These are phyloP conservation scores for Oceanodroma tethys DNA, from an alignment of 2,113 vertebrate species.

Conservation along the genomic window DNA sequence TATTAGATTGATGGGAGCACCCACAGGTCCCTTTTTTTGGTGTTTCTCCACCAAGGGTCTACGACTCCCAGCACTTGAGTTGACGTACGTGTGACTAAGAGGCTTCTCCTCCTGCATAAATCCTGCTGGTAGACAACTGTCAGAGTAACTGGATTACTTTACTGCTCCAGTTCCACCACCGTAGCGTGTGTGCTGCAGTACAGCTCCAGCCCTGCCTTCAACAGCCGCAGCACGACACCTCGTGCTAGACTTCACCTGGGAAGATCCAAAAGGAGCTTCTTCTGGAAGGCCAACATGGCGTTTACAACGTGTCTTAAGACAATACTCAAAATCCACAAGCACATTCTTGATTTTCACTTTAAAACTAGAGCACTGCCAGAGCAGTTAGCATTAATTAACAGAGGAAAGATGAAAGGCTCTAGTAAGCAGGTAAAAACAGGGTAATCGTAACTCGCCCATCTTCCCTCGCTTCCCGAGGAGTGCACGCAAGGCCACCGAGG, in stretches of 20 bases:
- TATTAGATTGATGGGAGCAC: accelerated
- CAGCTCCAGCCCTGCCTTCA: neutral
- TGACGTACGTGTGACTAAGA: accelerated
- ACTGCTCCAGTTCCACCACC: neutral
- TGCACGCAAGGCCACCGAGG: accelerated
- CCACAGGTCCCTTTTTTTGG: neutral
- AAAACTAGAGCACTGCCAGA: constrained; percentile 11
- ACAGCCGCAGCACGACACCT: accelerated
- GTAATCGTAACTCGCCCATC: neutral
- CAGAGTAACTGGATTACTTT: neutral
- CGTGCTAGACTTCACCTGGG: neutral
- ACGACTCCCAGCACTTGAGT: neutral
- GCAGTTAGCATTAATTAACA: constrained; percentile 49
- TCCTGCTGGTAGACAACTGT: neutral
- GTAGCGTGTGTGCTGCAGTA: accelerated
- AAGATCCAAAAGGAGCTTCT: neutral
- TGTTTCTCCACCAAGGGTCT: neutral
- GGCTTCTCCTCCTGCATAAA: neutral
- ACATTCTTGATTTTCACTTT: neutral
- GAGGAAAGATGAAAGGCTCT: neutral
- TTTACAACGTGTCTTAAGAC: accelerated
- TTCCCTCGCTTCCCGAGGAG: neutral
- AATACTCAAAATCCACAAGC: neutral
- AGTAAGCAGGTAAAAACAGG: neutral
- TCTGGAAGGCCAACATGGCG: neutral